Percentiles rank a stretch among this genome's conserved stretches.
These are phyloP conservation scores for Donacobius atricapilla DNA, from an alignment of 2,113 vertebrate genomes.

Conservation along the genomic window DNA sequence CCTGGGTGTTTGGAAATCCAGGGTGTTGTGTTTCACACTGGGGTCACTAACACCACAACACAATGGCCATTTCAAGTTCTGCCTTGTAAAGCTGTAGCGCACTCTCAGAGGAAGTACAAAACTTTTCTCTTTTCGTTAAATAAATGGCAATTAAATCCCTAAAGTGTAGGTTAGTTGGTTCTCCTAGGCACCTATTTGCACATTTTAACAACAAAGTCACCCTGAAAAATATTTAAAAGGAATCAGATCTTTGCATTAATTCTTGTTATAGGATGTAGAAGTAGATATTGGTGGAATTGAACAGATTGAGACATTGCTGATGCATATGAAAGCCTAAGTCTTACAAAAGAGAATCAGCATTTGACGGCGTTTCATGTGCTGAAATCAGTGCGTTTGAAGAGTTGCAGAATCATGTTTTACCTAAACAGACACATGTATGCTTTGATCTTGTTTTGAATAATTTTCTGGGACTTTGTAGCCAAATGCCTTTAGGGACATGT, in stretches of 20 bases:
- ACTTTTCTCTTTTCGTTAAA: background rate
- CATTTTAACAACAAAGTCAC: background rate
- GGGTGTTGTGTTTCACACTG: background rate
- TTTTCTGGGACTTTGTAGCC: constrained; percentile 8
- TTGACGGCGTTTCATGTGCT: background rate
- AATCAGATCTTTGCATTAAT: background rate
- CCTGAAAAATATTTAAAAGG: background rate
- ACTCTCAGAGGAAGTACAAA: background rate
- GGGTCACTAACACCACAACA: background rate
- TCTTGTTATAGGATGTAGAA: background rate
- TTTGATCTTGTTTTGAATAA: background rate
- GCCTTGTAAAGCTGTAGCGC: background rate
- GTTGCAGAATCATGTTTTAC: background rate
- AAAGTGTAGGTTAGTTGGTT: background rate
- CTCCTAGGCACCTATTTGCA: background rate
- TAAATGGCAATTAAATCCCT: background rate
- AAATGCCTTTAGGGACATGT: constrained; percentile 42
- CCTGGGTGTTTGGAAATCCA: background rate
- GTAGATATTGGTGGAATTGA: background rate
- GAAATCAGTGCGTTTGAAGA: background rate
- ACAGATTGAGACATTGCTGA: background rate
- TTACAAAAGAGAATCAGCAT: background rate
- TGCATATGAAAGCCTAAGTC: background rate
- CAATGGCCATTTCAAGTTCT: background rate
- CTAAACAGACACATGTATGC: background rate